Evolutionary conservation across 2,113 vertebrate genomes (phyloP), one percentile per base, ranked within the genome.

Genomic region (Podiceps cristatus): DNA sequence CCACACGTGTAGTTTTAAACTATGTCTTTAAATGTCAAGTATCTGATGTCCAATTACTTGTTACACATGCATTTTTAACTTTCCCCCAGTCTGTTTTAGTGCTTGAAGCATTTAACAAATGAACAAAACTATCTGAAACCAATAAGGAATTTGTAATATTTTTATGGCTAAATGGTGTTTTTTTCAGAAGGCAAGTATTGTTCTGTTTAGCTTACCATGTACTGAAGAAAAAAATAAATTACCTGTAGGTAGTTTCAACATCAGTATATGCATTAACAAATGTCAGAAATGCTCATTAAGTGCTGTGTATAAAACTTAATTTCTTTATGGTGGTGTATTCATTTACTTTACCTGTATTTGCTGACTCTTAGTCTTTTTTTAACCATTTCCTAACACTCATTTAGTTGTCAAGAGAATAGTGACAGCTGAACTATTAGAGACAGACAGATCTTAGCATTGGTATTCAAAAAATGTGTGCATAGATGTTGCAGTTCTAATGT

Each of bases 1-100:
- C 72, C 42, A 15, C 59, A 5, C 0, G 0, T 3, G 1, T 31
- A 1, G 1, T 24, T 68, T 29, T 45, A 28, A 91, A 67, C 59
- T 66, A 40, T 33, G 85, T 59, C 35, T 79, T 19, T 64, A 81
- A n/a, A 45, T 49, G 24, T 14, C 27, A 37, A 33, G 14, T 62
- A 58, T 60, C 33, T 40, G 14, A 75, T 55, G n/a, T 63, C 67
- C 29, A 37, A 6, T 60, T 25, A 33, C 35, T 73, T 68, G 14
- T 58, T 58, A 7, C 18, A 1, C 35, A 31, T 22, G 15, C 5
- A 2, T 58, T 69, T 64, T 79, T 55, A 79, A 35, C 50, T 80
- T 64, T 35, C 1, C 13, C 37, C 6, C 27, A 13, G 13, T 31
- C 18, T 35, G 35, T 37, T 7, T 42, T 84, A 88, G 20, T 49